Evolutionary conservation across 2,113 vertebrate genomes (phyloP).

Genomic region (Ifrita kowaldi): DNA sequence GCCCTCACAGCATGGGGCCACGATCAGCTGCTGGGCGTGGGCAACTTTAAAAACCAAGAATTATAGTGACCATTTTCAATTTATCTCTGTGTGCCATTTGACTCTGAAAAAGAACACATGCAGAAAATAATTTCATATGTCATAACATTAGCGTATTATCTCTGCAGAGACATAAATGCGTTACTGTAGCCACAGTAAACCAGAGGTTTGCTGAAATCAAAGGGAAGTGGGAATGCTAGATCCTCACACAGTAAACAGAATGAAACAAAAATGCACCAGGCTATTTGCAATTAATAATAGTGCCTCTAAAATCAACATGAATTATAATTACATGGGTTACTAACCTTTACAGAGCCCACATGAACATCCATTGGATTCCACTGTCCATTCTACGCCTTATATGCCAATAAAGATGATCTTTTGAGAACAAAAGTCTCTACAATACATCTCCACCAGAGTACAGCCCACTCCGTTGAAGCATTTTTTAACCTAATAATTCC

Average conservation of each 20-base stretch:
- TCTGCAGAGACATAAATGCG: background rate
- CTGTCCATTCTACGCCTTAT: background rate
- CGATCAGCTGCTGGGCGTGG: background rate
- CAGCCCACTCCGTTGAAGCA: background rate
- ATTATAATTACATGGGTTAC: background rate
- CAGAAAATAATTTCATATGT: background rate
- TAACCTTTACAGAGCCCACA: background rate
- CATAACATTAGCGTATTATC: background rate
- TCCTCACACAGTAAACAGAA: background rate
- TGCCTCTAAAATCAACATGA: background rate
- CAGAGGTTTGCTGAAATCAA: background rate
- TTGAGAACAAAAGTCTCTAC: background rate
- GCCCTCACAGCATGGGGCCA: background rate
- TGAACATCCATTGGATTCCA: background rate
- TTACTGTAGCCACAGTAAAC: background rate
- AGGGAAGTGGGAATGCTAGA: background rate
- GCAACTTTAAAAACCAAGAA: background rate
- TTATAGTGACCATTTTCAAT: background rate
- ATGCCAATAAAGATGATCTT: background rate
- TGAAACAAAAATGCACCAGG: background rate
- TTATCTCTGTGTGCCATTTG: background rate
- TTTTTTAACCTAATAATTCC: slow-evolving; percentile 14
- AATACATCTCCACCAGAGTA: background rate
- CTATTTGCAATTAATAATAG: background rate
- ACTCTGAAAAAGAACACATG: background rate